Percentiles rank a stretch among this genome's conserved stretches.
Evolutionary conservation across 2,888 invertebrate genomes (phyloP).

Genomic region (Drosophila nigricruria): DNA sequence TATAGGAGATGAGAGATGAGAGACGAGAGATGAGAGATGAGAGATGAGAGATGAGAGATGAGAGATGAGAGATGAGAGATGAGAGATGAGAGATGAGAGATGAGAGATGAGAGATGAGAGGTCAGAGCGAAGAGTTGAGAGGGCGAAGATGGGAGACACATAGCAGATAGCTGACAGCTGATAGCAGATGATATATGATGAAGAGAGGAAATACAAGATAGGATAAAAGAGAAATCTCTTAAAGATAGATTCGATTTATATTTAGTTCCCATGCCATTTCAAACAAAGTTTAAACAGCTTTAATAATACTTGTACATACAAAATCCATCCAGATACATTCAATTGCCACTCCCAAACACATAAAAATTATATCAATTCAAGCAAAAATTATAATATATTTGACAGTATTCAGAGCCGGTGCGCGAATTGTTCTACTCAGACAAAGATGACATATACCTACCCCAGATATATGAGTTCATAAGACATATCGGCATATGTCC

Average conservation of each 20-base stretch:
- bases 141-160: too few species aligned
- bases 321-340: neutral
- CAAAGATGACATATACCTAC: neutral
- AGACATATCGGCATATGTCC: neutral
- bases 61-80: neutral
- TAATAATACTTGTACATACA: neutral
- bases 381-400: too few species aligned
- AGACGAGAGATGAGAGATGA: neutral
- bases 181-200: too few species aligned
- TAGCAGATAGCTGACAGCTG: too few species aligned
- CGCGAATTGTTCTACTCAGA: slow-evolving; percentile 1
- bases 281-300: too few species aligned
- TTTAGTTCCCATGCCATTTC: too few species aligned
- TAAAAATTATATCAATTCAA: too few species aligned
- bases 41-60: neutral
- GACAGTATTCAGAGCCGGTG: neutral
- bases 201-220: too few species aligned
- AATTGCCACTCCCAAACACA: too few species aligned
- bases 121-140: too few species aligned
- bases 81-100: neutral
- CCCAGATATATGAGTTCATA: slow-evolving; percentile 4
- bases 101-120: neutral
- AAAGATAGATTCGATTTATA: too few species aligned
- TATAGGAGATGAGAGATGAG: neutral
- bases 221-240: too few species aligned